Evolutionary conservation across 2,797 vertebrate genomes (phyloP), one percentile per base, ranked within the genome.

Genomic region (Alectoris magna): DNA sequence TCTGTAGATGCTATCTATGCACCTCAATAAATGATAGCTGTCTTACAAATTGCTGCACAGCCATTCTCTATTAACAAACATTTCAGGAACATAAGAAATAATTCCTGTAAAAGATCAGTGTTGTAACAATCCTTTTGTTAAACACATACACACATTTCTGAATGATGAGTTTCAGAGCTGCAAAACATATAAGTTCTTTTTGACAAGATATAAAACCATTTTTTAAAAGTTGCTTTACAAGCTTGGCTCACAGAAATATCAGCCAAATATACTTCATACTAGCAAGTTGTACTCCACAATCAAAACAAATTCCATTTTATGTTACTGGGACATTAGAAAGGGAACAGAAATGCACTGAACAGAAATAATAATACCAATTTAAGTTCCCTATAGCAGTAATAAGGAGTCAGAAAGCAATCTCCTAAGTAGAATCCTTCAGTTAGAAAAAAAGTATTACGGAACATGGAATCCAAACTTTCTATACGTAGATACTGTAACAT

Each of bases 31-130:
- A 21, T 72, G 24, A 72, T 19, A 14, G 4, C 22, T 80, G 46
- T 66, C 11, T 87, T 66, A 76, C 22, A 81, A 34, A n/a, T n/a
- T 71, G 14, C 26, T 84, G 18, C 24, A 44, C 13, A 22, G 15
- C 4, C 21, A 16, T 80, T 81, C 9, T 66, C 21, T 77, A 80
- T 83, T 85, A 90, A 89, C 76, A 56, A 86, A 63, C 53, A 46
- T 51, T 34, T 78, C 5, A 2, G 75, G 58, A 81, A 63, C 8
- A 70, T 11, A 78, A 36, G 82, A 78, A 43, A 64, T 89, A 91
- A 62, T 67, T 49, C 21, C 6, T 11, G 34, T 43, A 68, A 77
- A 59, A 62, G 0, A 58, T 4, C 3, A 80, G 51, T 73, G 10
- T 13, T 69, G 9, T 88, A 48, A 71, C 72, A 63, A 62, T 43